Evolutionary conservation across 2,888 invertebrate species (phyloP).

Genomic region (Pyrrhosoma nymphula): DNA sequence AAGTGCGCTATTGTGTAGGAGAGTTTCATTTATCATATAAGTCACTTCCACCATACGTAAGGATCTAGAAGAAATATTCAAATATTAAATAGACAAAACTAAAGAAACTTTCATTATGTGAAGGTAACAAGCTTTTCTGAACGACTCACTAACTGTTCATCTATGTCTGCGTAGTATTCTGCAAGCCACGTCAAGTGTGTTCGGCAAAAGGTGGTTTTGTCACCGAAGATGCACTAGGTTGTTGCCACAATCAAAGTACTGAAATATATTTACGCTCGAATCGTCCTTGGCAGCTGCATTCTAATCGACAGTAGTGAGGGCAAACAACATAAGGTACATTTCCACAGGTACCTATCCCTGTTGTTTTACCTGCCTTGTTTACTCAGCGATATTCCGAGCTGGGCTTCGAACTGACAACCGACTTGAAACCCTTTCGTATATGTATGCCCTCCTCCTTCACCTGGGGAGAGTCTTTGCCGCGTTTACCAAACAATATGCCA

Average conservation of each 20-base stretch:
- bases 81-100: too few relatives aligned
- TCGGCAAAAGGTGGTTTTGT: not conserved
- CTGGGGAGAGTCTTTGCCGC: not conserved
- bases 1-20: too few relatives aligned
- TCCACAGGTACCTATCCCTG: not conserved
- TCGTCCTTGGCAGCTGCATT: not conserved
- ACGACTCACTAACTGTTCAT: too few relatives aligned
- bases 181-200: not conserved
- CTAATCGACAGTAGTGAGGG: not conserved
- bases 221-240: too few relatives aligned
- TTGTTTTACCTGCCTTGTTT: not conserved
- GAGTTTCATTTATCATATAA: too few relatives aligned
- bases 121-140: too few relatives aligned
- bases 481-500: not conserved
- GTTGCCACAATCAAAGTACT: not conserved
- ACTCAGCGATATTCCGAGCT: not conserved
- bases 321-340: not conserved
- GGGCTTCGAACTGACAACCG: not conserved
- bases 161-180: not conserved
- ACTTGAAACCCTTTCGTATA: not conserved
- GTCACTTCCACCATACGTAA: too few relatives aligned
- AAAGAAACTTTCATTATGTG: too few relatives aligned
- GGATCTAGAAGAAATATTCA: too few relatives aligned
- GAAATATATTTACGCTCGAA: not conserved
- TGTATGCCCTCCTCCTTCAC: not conserved